Percentiles rank a stretch among this genome's conserved stretches.
Evolutionary conservation across 1,140 invertebrate genomes (phyloP).

Genomic region (Papilio dardanus): DNA sequence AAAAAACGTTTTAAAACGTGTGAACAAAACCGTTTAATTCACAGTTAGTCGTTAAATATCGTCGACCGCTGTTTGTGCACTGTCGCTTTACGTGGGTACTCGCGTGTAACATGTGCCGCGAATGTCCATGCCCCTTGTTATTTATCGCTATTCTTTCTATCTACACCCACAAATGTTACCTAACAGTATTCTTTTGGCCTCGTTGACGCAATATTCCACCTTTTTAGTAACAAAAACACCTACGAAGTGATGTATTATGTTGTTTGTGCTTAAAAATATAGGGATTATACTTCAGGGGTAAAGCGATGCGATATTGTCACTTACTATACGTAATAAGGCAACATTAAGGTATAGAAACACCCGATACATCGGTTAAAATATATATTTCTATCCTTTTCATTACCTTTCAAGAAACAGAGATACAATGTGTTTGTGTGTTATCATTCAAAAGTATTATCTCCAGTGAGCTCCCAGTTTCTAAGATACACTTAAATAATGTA

Average conservation of each 20-base stretch:
- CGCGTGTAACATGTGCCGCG: slow-evolving; percentile 47
- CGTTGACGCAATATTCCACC: not conserved
- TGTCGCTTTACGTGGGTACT: slow-evolving; percentile 33
- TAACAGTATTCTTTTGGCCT: slow-evolving; percentile 28
- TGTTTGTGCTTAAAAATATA: not conserved
- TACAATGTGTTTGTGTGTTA: too few relatives aligned
- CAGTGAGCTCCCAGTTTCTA: not conserved
- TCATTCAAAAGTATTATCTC: not conserved
- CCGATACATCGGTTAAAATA: too few relatives aligned
- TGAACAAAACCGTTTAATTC: slow-evolving; percentile 33
- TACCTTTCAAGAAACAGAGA: too few relatives aligned
- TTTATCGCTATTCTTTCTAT: slow-evolving; percentile 47
- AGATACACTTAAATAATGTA: not conserved
- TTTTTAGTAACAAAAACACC: not conserved
- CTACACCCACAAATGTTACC: slow-evolving; percentile 40
- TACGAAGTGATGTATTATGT: not conserved
- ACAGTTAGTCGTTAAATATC: slow-evolving; percentile 34
- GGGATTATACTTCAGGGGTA: too few relatives aligned
- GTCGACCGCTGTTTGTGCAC: slow-evolving; percentile 18
- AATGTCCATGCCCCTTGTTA: slow-evolving; percentile 48
- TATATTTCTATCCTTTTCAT: too few relatives aligned
- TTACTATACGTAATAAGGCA: too few relatives aligned
- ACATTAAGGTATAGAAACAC: too few relatives aligned
- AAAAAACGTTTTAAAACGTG: not conserved
- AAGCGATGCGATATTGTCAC: too few relatives aligned